phyloP scores from a whole-genome alignment of 2,113 vertebrate species.

The Xyrauchen texanus region DNA sequence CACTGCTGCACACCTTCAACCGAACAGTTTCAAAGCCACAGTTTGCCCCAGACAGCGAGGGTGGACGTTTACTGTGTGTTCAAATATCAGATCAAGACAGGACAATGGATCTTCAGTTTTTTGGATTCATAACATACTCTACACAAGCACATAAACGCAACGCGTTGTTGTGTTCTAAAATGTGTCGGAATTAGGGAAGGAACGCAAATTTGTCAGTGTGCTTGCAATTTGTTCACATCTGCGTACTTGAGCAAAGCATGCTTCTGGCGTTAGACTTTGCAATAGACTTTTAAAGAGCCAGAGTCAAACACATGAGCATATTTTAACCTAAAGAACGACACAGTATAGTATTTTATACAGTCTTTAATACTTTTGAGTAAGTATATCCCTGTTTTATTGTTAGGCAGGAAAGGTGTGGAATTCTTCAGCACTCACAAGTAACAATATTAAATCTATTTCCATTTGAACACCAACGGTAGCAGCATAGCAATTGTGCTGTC shows the following conservation, averaged over 20 bases:
- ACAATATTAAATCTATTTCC: constrained; percentile 43
- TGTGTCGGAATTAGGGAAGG: too few species aligned
- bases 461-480: constrained; percentile 27
- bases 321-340: too few species aligned
- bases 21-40: constrained; percentile 5
- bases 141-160: background rate
- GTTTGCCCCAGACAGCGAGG: background rate
- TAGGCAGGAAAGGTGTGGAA: background rate
- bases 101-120: background rate
- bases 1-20: constrained; percentile 14
- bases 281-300: too few species aligned
- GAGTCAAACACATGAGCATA: too few species aligned
- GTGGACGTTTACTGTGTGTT: background rate
- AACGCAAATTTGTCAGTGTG: too few species aligned
- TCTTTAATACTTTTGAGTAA: too few species aligned
- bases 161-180: too few species aligned
- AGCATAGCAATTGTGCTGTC: constrained; percentile 48
- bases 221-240: too few species aligned
- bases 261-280: too few species aligned
- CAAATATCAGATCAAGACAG: background rate
- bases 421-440: constrained; percentile 31
- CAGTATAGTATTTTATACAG: too few species aligned
- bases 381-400: too few species aligned
- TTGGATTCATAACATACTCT: background rate
- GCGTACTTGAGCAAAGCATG: too few species aligned